Evolutionary conservation across 2,888 invertebrate species (phyloP).

Genomic region (Deroplatys truncata): DNA sequence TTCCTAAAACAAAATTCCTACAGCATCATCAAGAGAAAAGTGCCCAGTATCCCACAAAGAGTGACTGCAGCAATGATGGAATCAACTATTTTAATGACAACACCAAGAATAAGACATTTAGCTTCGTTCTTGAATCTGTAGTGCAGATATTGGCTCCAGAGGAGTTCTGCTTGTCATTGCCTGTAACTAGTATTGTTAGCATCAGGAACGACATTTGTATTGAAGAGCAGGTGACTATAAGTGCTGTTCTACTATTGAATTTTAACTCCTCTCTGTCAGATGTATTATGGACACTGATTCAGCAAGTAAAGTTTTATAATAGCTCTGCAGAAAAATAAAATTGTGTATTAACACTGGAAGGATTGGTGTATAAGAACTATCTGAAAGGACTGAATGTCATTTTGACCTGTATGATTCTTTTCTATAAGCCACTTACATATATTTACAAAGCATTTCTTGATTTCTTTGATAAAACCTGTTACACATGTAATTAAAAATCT

Average conservation of each 20-base stretch:
- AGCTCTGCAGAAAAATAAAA: background rate
- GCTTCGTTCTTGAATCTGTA: constrained; percentile 13
- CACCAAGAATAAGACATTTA: background rate
- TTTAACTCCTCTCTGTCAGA: background rate
- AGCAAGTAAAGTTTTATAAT: background rate
- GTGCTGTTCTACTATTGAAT: background rate
- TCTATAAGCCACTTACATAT: no score
- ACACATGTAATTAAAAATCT: no score
- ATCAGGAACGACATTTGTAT: background rate
- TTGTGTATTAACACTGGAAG: no score
- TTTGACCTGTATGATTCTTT: no score
- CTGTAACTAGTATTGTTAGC: background rate
- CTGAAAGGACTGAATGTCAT: no score
- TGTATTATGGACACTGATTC: background rate
- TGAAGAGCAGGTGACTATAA: background rate
- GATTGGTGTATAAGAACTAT: no score
- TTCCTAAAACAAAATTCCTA: background rate
- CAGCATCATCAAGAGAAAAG: background rate
- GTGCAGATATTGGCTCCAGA: constrained; percentile 28
- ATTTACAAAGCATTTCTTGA: no score
- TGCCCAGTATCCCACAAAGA: background rate
- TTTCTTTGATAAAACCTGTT: no score
- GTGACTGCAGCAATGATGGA: background rate
- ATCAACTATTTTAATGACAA: background rate
- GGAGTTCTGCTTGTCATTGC: constrained; percentile 13